A percentile compares a stretch with the other conserved stretches of the same genome.
These are phyloP conservation scores for Bombycilla garrulus DNA, from an alignment of 2,113 vertebrate genomes.

Conservation along the genomic window DNA sequence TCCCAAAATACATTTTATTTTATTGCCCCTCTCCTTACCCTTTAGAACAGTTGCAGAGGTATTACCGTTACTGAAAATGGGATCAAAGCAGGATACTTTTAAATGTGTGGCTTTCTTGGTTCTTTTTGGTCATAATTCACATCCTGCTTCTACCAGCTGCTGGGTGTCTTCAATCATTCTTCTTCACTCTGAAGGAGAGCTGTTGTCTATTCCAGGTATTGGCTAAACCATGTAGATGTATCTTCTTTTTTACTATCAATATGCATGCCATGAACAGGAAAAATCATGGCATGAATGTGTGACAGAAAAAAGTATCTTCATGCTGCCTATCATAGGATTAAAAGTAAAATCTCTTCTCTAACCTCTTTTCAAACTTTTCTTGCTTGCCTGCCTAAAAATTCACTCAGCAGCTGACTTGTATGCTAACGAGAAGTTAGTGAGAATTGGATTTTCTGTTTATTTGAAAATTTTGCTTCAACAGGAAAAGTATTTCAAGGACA, in stretches of 20 bases:
- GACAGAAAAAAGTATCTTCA: neutral
- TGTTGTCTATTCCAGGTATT: neutral
- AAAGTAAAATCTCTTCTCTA: neutral
- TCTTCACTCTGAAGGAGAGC: neutral
- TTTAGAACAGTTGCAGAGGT: neutral
- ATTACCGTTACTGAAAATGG: neutral
- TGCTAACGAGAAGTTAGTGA: neutral
- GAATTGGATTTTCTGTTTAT: neutral
- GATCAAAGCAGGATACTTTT: neutral
- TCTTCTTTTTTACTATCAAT: neutral
- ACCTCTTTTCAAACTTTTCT: neutral
- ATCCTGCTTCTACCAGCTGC: neutral
- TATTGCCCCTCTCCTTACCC: neutral
- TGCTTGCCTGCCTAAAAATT: neutral
- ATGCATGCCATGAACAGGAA: neutral
- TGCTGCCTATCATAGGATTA: neutral
- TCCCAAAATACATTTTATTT: neutral
- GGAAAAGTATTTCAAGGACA: neutral
- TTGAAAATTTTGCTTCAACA: neutral
- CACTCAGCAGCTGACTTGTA: neutral
- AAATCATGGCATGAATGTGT: neutral
- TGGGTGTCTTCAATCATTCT: neutral
- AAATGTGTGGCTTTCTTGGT: neutral
- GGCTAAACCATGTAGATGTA: neutral
- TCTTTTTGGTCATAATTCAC: neutral